Conservation (phyloP, 2,888 invertebrate genomes). For the Alentia gelatinosa region DNA sequence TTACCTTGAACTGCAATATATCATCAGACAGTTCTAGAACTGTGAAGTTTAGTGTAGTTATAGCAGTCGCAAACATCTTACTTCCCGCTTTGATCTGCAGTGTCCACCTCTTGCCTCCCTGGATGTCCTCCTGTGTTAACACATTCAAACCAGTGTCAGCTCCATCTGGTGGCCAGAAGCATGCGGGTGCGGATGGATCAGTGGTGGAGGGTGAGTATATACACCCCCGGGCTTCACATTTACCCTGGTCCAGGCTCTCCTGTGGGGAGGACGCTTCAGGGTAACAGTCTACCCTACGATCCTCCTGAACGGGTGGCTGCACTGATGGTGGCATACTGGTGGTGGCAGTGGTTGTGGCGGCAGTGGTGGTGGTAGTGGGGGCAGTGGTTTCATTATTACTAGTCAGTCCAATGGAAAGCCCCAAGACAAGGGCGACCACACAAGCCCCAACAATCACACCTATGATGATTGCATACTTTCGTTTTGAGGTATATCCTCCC, state of each 20-base stretch:
- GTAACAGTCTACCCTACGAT: conserved; percentile 2
- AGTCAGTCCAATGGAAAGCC: not conserved
- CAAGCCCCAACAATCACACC: not conserved
- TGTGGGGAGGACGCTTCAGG: conserved; percentile 13
- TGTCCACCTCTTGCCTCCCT: conserved; percentile 26
- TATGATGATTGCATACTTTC: not conserved
- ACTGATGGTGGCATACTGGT: not conserved
- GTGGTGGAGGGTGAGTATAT: not conserved
- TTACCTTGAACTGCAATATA: conserved; percentile 25
- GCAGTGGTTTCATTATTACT: not conserved
- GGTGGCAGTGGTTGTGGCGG: not conserved
- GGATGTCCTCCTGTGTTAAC: not conserved
- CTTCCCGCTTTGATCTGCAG: conserved; percentile 6
- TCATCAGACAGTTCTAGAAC: conserved; percentile 25
- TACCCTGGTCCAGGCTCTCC: not conserved
- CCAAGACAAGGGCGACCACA: not conserved
- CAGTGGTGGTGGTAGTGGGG: not conserved
- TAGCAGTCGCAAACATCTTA: not conserved
- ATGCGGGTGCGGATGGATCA: not conserved
- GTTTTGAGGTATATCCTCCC: not conserved
- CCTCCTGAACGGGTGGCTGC: not conserved
- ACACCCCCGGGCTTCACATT: conserved; percentile 37
- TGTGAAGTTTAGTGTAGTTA: not conserved
- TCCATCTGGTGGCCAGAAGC: conserved; percentile 24
- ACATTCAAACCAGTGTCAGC: not conserved